Percentiles rank a stretch among this genome's conserved stretches.
phyloP scores from a whole-genome alignment of 2,888 invertebrate genomes.

The Brachynemurus nebulosus region DNA sequence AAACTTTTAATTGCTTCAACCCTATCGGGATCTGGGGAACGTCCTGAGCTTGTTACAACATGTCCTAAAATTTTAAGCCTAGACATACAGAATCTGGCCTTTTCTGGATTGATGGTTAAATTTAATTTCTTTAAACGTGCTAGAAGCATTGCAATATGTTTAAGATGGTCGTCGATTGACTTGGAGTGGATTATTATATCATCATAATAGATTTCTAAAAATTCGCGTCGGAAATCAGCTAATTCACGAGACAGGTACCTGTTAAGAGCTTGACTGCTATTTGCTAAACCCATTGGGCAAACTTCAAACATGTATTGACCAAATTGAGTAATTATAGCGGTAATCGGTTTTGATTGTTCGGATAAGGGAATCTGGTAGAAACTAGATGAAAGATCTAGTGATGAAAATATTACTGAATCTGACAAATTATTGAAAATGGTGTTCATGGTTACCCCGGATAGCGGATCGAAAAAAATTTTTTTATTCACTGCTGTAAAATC shows the following conservation, averaged over 20 bases:
- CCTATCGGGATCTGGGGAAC: not conserved
- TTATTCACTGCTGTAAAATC: not conserved
- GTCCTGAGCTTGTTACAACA: not conserved
- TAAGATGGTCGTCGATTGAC: not conserved
- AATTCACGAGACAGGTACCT: not conserved
- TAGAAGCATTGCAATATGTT: not conserved
- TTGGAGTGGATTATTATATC: not conserved
- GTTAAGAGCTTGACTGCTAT: not conserved
- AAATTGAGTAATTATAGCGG: not conserved
- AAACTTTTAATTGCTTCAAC: not conserved
- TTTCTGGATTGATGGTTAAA: not conserved
- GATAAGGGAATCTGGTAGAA: not conserved
- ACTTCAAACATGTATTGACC: not conserved
- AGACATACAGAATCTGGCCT: not conserved
- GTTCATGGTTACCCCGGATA: conserved; percentile 5
- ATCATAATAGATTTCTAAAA: not conserved
- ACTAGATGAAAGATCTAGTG: not conserved
- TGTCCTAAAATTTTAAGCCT: not conserved
- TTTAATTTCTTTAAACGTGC: not conserved
- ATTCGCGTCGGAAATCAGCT: conserved; percentile 1
- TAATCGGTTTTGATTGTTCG: not conserved
- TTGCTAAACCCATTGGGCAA: not conserved
- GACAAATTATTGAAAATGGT: conserved; percentile 1
- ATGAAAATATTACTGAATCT: not conserved
- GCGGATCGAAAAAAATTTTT: not conserved